A percentile compares a stretch with the other conserved stretches of the same genome.
These are phyloP conservation scores for Conistra vaccinii DNA, from an alignment of 2,888 invertebrate species.

Conservation along the genomic window DNA sequence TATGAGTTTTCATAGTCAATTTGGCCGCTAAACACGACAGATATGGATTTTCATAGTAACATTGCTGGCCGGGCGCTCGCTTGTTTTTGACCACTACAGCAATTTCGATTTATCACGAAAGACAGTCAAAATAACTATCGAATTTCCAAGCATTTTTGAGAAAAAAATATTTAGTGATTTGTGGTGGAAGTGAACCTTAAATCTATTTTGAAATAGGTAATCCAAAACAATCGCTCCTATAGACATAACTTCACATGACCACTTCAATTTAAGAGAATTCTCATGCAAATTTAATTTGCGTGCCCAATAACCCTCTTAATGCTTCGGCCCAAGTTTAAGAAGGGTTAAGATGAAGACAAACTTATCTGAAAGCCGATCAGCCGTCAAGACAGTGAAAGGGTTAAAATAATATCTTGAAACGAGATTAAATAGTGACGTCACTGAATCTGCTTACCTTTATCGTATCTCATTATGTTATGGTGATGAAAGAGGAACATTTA, in stretches of 20 bases:
- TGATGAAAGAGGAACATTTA: not conserved
- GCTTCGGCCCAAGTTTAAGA: constrained; percentile 41
- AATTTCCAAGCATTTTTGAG: no score
- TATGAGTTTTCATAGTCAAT: no score
- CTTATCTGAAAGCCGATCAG: constrained; percentile 66
- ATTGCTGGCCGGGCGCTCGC: no score
- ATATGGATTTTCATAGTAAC: no score
- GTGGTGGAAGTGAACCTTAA: not conserved
- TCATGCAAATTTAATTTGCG: constrained; percentile 45
- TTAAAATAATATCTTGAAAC: constrained; percentile 22
- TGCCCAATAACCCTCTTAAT: constrained; percentile 22
- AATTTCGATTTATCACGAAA: no score
- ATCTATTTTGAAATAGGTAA: not conserved
- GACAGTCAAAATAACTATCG: no score
- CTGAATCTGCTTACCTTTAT: constrained; percentile 22
- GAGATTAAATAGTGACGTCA: constrained; percentile 4
- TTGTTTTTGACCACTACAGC: no score
- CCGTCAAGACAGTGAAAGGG: constrained; percentile 49
- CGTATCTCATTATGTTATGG: not conserved
- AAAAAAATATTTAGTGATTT: not conserved
- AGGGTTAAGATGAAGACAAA: constrained; percentile 61
- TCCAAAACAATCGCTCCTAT: not conserved
- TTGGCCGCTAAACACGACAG: no score
- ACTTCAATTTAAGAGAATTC: constrained; percentile 19
- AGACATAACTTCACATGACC: constrained; percentile 16